A percentile compares a stretch with the other conserved stretches of the same genome.
Evolutionary conservation across 2,113 vertebrate species (phyloP).

Genomic region (Tursiops truncatus): DNA sequence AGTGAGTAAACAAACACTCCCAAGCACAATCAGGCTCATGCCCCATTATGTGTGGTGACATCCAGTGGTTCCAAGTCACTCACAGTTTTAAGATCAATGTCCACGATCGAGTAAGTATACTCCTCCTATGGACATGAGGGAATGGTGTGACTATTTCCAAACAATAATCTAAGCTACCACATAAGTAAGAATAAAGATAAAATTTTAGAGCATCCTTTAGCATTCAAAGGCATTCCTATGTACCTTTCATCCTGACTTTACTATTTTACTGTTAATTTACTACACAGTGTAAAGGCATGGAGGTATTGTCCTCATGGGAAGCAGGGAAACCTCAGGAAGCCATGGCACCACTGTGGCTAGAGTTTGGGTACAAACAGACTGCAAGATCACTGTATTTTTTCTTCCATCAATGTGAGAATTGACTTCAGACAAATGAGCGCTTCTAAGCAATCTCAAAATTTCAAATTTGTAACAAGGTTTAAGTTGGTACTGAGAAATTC

Average conservation of each 20-base stretch:
- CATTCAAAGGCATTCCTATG: neutral
- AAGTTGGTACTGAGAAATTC: neutral
- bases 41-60: neutral
- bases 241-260: neutral
- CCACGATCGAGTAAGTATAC: accelerated
- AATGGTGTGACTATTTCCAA: neutral
- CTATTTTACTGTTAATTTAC: neutral
- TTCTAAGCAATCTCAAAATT: neutral
- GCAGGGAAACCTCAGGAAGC: neutral
- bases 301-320: neutral
- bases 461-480: neutral
- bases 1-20: neutral
- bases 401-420: neutral
- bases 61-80: neutral
- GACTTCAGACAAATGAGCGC: neutral
- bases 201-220: neutral
- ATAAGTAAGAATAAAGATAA: neutral
- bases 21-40: neutral
- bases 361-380: neutral
- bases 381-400: neutral
- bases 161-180: neutral
- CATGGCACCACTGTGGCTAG: neutral
- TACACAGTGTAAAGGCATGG: neutral
- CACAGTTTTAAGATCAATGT: neutral
- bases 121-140: neutral